Evolutionary conservation across 2,888 invertebrate genomes (phyloP).

Genomic region (Drosophila greeni): DNA sequence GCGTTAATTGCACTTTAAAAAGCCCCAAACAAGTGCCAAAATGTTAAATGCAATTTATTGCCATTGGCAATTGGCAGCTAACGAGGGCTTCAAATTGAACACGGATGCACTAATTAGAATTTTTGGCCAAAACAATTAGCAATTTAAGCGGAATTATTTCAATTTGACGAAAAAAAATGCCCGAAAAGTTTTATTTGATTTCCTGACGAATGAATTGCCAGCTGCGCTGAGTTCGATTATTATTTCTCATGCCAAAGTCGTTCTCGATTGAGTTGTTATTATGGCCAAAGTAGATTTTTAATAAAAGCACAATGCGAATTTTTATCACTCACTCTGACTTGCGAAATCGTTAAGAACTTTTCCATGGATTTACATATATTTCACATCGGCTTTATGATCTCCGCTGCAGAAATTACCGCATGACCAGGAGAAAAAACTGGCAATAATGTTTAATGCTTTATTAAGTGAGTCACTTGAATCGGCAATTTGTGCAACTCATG

Average conservation of each 20-base stretch:
- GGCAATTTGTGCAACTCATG: conserved; percentile 59
- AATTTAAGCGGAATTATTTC: conserved; percentile 41
- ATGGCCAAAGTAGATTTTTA: conserved; percentile 24
- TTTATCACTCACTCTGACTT: conserved; percentile 48
- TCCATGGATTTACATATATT: conserved; percentile 24
- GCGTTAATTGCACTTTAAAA: conserved; percentile 55
- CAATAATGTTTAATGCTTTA: conserved; percentile 49
- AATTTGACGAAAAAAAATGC: conserved; percentile 25
- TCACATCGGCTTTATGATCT: conserved; percentile 16
- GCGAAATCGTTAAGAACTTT: conserved; percentile 30
- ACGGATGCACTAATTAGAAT: conserved; percentile 52
- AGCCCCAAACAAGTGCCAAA: conserved; percentile 47
- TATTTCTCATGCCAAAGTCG: conserved; percentile 10
- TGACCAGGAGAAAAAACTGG: conserved; percentile 20
- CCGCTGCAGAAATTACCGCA: conserved; percentile 35
- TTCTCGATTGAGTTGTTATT: conserved; percentile 26
- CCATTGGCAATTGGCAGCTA: conserved; percentile 37
- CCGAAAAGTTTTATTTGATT: conserved; percentile 31
- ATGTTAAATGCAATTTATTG: conserved; percentile 54
- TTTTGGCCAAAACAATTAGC: conserved; percentile 48
- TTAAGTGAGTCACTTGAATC: conserved; percentile 51
- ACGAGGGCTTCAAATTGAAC: conserved; percentile 38
- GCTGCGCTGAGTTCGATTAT: conserved; percentile 7
- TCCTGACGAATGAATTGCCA: conserved; percentile 12
- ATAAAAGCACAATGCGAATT: conserved; percentile 13